phyloP scores from a whole-genome alignment of 2,113 vertebrate genomes.

The Epinephelus fuscoguttatus region DNA sequence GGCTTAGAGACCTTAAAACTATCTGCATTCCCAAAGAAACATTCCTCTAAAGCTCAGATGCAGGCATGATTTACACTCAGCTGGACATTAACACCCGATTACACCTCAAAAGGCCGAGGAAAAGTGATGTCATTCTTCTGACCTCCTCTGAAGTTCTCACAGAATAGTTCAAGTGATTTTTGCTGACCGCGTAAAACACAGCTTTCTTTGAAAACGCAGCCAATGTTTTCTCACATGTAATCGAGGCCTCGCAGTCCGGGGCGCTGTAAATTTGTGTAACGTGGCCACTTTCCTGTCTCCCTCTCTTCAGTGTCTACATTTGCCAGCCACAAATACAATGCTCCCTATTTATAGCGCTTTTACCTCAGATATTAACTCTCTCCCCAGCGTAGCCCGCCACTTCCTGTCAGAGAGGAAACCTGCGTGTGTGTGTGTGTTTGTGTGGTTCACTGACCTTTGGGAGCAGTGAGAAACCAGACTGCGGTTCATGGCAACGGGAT shows the following conservation, averaged over 20 bases:
- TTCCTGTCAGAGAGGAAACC: constrained; percentile 78
- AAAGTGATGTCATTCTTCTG: constrained; percentile 32
- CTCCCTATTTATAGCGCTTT: constrained; percentile 82
- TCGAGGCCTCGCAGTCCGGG: constrained; percentile 47
- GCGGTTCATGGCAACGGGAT: constrained; percentile 67
- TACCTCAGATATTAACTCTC: constrained; percentile 79
- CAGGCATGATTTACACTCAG: constrained; percentile 1
- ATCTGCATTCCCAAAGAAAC: background rate
- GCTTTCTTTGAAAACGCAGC: constrained; percentile 60
- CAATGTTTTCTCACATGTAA: constrained; percentile 70
- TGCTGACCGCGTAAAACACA: constrained; percentile 58
- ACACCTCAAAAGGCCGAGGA: constrained; percentile 11
- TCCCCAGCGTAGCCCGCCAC: constrained; percentile 57
- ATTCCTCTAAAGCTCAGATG: background rate
- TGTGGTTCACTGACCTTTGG: constrained; percentile 71
- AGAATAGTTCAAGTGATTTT: constrained; percentile 32
- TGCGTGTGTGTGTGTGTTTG: constrained; percentile 31
- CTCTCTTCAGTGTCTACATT: constrained; percentile 51
- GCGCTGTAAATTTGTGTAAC: constrained; percentile 60
- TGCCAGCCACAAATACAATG: constrained; percentile 75
- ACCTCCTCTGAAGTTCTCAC: constrained; percentile 34
- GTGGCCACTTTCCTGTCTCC: constrained; percentile 60
- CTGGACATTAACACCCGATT: constrained; percentile 26
- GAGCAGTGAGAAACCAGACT: constrained; percentile 37
- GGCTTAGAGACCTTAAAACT: background rate